Base-by-base conservation (phyloP, 2,113 vertebrate species). In the Paramormyrops kingsleyae region DNA sequence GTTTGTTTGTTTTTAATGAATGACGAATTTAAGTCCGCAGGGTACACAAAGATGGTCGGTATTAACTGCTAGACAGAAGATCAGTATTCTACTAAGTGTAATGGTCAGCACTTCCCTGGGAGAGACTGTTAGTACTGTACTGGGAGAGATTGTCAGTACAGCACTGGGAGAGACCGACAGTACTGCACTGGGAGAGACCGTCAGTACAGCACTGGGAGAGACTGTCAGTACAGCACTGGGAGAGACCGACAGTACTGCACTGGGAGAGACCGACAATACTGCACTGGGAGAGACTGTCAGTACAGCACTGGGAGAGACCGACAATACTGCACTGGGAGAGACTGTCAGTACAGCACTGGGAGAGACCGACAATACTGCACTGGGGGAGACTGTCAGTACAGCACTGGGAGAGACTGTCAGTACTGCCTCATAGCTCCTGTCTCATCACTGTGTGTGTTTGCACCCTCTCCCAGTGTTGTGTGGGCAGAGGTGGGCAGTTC, bases 21-120 rank as follows among this genome's bases (percentile, higher is more conserved):
- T 7, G 31, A 21, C 2, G n/a, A 27, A 53, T 35, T 87, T 31
- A 52, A 53, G 17, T 87, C 85, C 2, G 7, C 5, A 17, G 50
- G 27, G 49, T 31, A 35, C 31, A 35, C 85, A 42, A 50, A 17
- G 44, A 46, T 24, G 42, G 39, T 46, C 85, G 44, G 90, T 53
- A 13, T 35, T 90, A 89, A 90, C 89, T 83, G 84, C 90, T 62
- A 92, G 90, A 92, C 90, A 91, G 89, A 88, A 88, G 91, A 91
- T 92, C 91, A 93, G 93, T 91, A 87, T n/a, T 66, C 24, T 66
- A 66, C 24, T 66, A 66, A 27, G 62, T 27, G 62, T 27, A 66
- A 31, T 66, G n/a, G 62, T 66, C 62, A 66, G 62, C 62, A 66
- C 62, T 66, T 66, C 3, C n/a, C 24, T 66, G 62, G n/a, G 62